Base-by-base conservation (phyloP, 2,797 vertebrate genomes). In the Synanceia verrucosa region DNA sequence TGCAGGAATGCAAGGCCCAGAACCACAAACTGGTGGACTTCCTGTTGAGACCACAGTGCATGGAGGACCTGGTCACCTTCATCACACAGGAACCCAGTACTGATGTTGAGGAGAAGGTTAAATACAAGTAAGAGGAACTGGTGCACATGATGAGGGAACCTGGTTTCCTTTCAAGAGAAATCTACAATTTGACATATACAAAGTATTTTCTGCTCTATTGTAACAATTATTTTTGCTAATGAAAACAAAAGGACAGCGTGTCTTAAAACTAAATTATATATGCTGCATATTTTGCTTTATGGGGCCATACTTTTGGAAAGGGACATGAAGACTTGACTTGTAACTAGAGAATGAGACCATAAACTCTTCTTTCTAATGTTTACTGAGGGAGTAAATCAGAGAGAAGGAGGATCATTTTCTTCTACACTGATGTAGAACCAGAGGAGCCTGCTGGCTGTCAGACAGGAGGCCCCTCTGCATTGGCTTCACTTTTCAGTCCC, bases 1-100 rank as follows among this genome's bases (percentile, higher is more conserved):
- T 99, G 66, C 98, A 99, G 89, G 98, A 99, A 78, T 99, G 98
- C 89, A 99, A 99, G 91, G 96, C 98, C 83, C 97, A 98, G 93
- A 99, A 99, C 93, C 97, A 97, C 91, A 99, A 98, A 86, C 96
- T 99, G 70, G 96, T 99, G 65, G 97, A 98, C 68, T 99, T 99
- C 90, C 94, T 99, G 73, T 88, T 99, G 86, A 96, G 96, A 89
- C 95, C 97, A 64, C 96, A 97, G 92, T 98, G 97, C 89, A 96
- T 99, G 92, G 96, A 98, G 92, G 96, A 98, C 82, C 92, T 99
- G 70, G 97, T 99, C 67, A 97, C 94, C 48, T 98, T 95, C 93
- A 98, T 99, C 91, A 99, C 97, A 26, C 96, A 97, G 94, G 98
- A 99, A 65, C 98, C 98, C 65, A 93, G 86, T 74, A 93, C 96